phyloP scores from a whole-genome alignment of 2,797 vertebrate genomes.

The Siniperca scherzeri region DNA sequence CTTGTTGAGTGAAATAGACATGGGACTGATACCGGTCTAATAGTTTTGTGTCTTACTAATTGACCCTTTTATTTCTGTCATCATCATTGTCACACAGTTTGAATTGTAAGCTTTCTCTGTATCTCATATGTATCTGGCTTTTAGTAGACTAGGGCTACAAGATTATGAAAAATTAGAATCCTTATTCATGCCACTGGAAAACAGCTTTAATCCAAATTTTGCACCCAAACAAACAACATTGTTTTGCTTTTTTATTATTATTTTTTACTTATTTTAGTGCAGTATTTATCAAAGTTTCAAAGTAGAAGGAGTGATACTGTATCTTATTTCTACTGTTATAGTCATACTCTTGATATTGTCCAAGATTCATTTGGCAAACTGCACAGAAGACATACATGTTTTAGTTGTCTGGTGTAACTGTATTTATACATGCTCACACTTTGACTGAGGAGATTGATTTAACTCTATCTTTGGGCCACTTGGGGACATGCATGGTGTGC shows the following conservation, averaged over 20 bases:
- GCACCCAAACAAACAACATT: not conserved
- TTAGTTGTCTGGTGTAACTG: not conserved
- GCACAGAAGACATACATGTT: not conserved
- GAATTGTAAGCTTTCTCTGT: not conserved
- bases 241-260: not conserved
- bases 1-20: not conserved
- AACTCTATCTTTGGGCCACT: not conserved
- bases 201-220: not conserved
- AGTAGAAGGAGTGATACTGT: not conserved
- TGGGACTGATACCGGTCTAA: not conserved
- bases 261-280: not conserved
- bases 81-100: not conserved
- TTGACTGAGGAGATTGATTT: conserved; percentile 3
- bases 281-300: not conserved
- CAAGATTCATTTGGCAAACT: not conserved
- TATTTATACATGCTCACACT: not conserved
- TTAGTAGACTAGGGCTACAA: not conserved
- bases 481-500: not conserved
- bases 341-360: not conserved
- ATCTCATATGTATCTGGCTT: not conserved
- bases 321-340: not conserved
- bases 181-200: not conserved
- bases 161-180: not conserved
- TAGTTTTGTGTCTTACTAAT: not conserved
- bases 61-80: not conserved